Percentiles rank a stretch among this genome's conserved stretches.
phyloP scores from a whole-genome alignment of 2,888 invertebrate species.

The Cheilosia urbana region DNA sequence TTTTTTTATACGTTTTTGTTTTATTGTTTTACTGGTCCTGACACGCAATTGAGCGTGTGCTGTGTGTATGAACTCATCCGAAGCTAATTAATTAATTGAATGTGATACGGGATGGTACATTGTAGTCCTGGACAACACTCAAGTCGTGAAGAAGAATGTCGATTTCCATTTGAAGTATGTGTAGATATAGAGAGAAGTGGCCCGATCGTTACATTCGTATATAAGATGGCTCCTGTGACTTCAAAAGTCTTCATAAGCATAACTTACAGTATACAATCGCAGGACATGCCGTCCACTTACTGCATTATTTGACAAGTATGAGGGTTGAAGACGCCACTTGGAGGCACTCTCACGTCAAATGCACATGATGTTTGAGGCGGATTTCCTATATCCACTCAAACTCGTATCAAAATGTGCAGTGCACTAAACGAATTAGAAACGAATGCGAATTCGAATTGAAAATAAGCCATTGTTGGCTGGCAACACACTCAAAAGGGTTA shows the following conservation, averaged over 20 bases:
- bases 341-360: conserved; percentile 48
- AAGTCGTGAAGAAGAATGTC: conserved; percentile 40
- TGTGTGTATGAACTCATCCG: conserved; percentile 64
- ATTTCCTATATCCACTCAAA: conserved; percentile 2
- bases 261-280: not conserved
- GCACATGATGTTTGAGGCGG: conserved; percentile 26
- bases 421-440: conserved; percentile 29
- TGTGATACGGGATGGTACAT: conserved; percentile 38
- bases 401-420: conserved; percentile 11
- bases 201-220: conserved; percentile 2
- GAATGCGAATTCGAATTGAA: conserved; percentile 18
- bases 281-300: conserved; percentile 32
- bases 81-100: conserved; percentile 73
- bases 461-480: conserved; percentile 36
- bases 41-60: conserved; percentile 71
- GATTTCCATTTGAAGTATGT: conserved; percentile 38
- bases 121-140: conserved; percentile 37
- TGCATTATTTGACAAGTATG: conserved; percentile 56
- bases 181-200: not conserved
- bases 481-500: conserved; percentile 16
- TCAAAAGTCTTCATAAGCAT: conserved; percentile 18
- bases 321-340: conserved; percentile 40
- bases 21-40: conserved; percentile 71
- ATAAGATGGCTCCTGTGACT: conserved; percentile 9
- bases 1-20: conserved; percentile 51